Percentiles rank a stretch among this genome's conserved stretches.
These are phyloP conservation scores for Trichomycterus rosablanca DNA, from an alignment of 2,113 vertebrate genomes.

Conservation along the genomic window DNA sequence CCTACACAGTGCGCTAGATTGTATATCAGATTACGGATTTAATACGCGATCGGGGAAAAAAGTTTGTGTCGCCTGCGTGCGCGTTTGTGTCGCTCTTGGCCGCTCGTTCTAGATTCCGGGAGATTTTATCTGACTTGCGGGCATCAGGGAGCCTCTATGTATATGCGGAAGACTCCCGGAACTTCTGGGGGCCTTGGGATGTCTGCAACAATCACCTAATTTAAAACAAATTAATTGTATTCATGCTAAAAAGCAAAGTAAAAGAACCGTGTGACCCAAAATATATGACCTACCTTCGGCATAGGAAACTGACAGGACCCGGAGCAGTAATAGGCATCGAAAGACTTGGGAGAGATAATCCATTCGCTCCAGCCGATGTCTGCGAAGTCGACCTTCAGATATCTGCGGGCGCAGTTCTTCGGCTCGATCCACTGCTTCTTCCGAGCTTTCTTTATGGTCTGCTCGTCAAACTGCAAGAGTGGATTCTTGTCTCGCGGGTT, in stretches of 20 bases:
- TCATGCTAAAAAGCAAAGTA: not conserved
- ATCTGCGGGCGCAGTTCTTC: slow-evolving; percentile 79
- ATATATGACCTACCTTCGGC: slow-evolving; percentile 77
- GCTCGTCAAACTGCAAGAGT: slow-evolving; percentile 88
- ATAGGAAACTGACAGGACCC: slow-evolving; percentile 98
- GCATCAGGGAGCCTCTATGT: no score
- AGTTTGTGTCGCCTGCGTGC: no score
- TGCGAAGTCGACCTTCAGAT: slow-evolving; percentile 95
- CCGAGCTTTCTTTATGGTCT: slow-evolving; percentile 86
- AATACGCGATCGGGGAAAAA: no score
- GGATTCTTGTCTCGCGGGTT: slow-evolving; percentile 76
- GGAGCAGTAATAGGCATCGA: slow-evolving; percentile 92
- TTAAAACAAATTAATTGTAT: no score
- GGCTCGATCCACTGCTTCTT: slow-evolving; percentile 94
- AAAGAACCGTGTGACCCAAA: not conserved
- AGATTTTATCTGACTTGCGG: no score
- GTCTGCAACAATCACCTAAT: no score
- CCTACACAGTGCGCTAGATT: no score
- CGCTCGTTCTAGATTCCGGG: no score
- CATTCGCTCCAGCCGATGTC: slow-evolving; percentile 98
- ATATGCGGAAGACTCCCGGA: no score
- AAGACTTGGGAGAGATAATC: slow-evolving; percentile 97
- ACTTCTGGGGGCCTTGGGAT: no score
- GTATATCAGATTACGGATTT: no score
- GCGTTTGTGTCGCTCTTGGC: no score